Base-by-base conservation (phyloP, 92 coral and sea anemone genomes). In the Actinernus sp. region DNA sequence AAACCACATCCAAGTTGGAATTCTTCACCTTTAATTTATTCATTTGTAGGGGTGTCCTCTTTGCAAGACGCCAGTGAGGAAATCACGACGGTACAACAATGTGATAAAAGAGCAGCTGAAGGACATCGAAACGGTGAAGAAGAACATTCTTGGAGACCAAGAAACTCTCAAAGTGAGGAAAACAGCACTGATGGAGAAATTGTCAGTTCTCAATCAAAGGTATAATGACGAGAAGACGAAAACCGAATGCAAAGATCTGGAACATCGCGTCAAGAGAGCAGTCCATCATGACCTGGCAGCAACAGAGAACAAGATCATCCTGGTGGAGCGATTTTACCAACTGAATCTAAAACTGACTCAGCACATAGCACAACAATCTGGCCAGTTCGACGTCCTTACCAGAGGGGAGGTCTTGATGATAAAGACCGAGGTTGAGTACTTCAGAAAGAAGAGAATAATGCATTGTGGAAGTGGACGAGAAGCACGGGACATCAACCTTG, bases 31-130 rank as follows among this genome's bases (percentile, higher is more conserved):
- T 26, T 58, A 84, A 62, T 44, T 74, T 46, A 88, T n/a, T n/a
- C n/a, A n/a, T n/a, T n/a, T n/a, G n/a, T n/a, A 93, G 79, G 23
- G 72, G 13, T 93, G 98, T 73, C 98, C 98, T 11, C 68, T 70
- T 3, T 93, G 98, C 43, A 85, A 19, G n/a, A 58, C 69, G 19
- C 84, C 96, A 18, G 69, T 93, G 12, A 77, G 75, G 18, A 71
- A 28, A 59, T 81, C 92, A 37, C 55, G 61, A 63, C 89, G 98
- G 14, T 93, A 93, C 41, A 88, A 86, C 9, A 77, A 82, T n/a
- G 62, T 85, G 28, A 73, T 85, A 51, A 93, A 89, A 13, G 70
- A 73, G 36, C 75, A 53, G 3, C 64, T 77, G 9, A 49, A 40
- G 38, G 92, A 90, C 74, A 77, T 90, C 44, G 92, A 82, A 41